Percentiles rank a stretch among this genome's conserved stretches.
phyloP scores from a whole-genome alignment of 2,113 vertebrate species.

The Corythoichthys intestinalis region DNA sequence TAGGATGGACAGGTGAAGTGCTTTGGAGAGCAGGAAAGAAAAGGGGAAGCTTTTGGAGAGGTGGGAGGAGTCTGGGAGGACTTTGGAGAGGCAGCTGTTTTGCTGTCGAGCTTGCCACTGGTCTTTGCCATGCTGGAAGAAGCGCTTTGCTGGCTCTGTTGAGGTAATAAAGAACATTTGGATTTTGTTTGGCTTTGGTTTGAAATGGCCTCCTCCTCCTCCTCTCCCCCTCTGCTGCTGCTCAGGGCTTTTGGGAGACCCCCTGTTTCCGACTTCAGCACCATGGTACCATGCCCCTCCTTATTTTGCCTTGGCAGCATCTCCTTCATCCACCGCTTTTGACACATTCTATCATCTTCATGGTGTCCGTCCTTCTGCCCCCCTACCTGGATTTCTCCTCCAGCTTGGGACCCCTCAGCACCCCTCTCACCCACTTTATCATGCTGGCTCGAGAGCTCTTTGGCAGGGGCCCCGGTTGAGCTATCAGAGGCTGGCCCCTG shows the following conservation, averaged over 20 bases:
- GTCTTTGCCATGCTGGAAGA: slow-evolving; percentile 79
- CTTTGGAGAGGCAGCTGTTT: slow-evolving; percentile 78
- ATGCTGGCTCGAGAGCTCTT: slow-evolving; percentile 72
- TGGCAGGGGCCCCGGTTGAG: slow-evolving; percentile 87
- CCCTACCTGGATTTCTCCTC: slow-evolving; percentile 70
- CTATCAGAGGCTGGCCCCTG: slow-evolving; percentile 79
- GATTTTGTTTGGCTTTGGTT: slow-evolving; percentile 96
- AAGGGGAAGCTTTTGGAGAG: slow-evolving; percentile 57
- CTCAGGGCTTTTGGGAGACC: slow-evolving; percentile 69
- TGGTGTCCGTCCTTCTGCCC: slow-evolving; percentile 65
- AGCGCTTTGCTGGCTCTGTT: slow-evolving; percentile 89
- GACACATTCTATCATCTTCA: slow-evolving; percentile 39
- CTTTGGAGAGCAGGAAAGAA: slow-evolving; percentile 68
- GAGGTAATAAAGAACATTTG: slow-evolving; percentile 96
- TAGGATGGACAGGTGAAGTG: slow-evolving; percentile 83
- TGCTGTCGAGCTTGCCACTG: slow-evolving; percentile 75
- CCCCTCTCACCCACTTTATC: slow-evolving; percentile 53
- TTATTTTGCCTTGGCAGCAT: slow-evolving; percentile 63
- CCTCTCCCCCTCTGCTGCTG: slow-evolving; percentile 65
- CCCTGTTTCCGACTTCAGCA: slow-evolving; percentile 78
- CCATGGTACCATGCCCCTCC: slow-evolving; percentile 76
- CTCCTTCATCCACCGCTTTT: slow-evolving; percentile 61
- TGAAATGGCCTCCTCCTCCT: slow-evolving; percentile 90
- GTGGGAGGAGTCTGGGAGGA: slow-evolving; percentile 55
- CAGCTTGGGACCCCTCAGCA: slow-evolving; percentile 63